phyloP scores from a whole-genome alignment of 2,113 vertebrate genomes.

The Petrocephalus zakoni region DNA sequence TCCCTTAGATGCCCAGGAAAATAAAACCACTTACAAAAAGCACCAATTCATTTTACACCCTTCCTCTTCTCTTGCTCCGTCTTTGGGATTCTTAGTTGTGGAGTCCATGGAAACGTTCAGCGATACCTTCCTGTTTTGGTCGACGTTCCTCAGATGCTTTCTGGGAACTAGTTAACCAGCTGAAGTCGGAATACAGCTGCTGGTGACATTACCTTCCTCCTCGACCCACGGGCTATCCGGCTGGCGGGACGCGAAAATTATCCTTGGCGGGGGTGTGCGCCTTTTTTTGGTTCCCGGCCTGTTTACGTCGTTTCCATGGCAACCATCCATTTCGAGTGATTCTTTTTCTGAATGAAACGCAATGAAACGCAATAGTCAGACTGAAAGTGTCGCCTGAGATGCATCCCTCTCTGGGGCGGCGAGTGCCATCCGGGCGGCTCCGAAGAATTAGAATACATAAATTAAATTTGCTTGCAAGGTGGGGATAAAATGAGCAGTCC shows the following conservation, averaged over 20 bases:
- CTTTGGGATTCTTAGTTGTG: background rate
- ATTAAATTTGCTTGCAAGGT: background rate
- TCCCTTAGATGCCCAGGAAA: background rate
- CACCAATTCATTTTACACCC: background rate
- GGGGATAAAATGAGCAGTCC: background rate
- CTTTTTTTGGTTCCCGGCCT: background rate
- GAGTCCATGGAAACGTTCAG: slow-evolving; percentile 1
- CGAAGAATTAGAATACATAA: background rate
- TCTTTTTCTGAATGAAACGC: slow-evolving; percentile 17
- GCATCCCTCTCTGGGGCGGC: background rate
- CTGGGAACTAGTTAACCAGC: slow-evolving; percentile 20
- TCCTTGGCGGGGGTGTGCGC: background rate
- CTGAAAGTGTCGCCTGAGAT: background rate
- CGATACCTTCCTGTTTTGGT: slow-evolving; percentile 19
- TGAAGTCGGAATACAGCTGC: slow-evolving; percentile 17
- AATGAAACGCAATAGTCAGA: slow-evolving; percentile 17
- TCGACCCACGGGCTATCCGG: background rate
- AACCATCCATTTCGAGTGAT: slow-evolving; percentile 7
- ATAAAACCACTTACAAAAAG: background rate
- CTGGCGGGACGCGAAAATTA: background rate
- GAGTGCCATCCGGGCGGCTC: background rate
- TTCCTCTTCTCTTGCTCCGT: background rate
- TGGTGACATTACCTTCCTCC: slow-evolving; percentile 19
- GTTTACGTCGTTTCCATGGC: slow-evolving; percentile 14
- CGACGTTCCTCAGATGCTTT: slow-evolving; percentile 8